Evolutionary conservation across 2,797 vertebrate genomes (phyloP), one percentile per base, ranked within the genome.

Genomic region (Myoxocephalus aenaeus): DNA sequence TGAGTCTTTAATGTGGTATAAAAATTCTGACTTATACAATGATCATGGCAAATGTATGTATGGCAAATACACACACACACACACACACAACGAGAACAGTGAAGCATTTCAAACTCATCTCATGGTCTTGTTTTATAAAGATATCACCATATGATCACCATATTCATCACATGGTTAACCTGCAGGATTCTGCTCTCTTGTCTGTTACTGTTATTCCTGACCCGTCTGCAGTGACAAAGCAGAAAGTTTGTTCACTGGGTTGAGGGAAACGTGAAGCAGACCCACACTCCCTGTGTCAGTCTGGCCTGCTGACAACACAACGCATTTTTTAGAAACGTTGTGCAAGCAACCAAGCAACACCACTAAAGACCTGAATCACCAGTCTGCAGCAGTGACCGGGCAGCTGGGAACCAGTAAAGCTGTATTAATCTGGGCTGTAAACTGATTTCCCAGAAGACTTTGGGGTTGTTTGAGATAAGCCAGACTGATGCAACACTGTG

Each of bases 291-390:
- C 17, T 48, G 46, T 48, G 2, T 48, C 1, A 62, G 29, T 22
- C 40, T 56, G 42, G 56, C 42, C 54, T 18, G 65, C 18, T 58
- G 17, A 58, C 29, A 17, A 9, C 46, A 32, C 32, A 32, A 32
- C 36, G 62, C 74, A 82, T 81, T 77, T 66, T 70, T 80, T 20
- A 0, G 20, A 65, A 36, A 53, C 65, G 7, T 40, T 51, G 42
- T 40, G 66, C 32, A 40, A 12, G 34, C n/a, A 27, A 61, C 81
- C 8, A 42, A 58, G 81, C 77, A 82, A 86, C 81, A 70, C 12
- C 65, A 70, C 57, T 36, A 50, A 46, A 56, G 63, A 34, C 10
- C 54, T 48, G 63, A 44, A 70, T 71, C 22, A 14, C 1, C 75
- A 50, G 42, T 56, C 69, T 70, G 70, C 36, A 46, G 71, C 50